Evolutionary conservation across 2,888 invertebrate species (phyloP).

Genomic region (Gisinianus flammeolus): DNA sequence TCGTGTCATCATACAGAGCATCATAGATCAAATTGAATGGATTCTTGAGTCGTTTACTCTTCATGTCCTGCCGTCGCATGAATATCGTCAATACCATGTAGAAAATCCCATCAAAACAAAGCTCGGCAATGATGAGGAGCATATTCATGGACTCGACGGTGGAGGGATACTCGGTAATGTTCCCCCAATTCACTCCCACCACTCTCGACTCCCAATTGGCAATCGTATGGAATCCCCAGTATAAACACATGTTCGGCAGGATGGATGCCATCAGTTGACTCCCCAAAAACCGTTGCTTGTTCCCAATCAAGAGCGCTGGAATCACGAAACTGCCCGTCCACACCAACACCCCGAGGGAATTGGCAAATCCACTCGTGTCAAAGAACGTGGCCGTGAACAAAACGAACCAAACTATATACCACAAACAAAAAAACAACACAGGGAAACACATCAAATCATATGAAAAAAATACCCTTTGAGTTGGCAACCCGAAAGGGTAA

Average conservation of each 20-base stretch:
- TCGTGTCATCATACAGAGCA: conserved; percentile 40
- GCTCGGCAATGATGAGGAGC: conserved; percentile 29
- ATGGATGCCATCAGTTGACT: conserved; percentile 41
- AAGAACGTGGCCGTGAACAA: conserved; percentile 40
- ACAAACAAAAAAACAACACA: no score
- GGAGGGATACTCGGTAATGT: conserved; percentile 35
- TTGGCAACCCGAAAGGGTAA: no score
- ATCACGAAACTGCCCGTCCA: conserved; percentile 39
- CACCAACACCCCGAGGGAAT: conserved; percentile 26
- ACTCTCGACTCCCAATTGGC: conserved; percentile 42
- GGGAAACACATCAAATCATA: no score
- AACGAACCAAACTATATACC: conserved; percentile 43
- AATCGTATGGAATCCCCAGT: conserved; percentile 42
- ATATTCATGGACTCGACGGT: conserved; percentile 39
- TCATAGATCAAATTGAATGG: conserved; percentile 32
- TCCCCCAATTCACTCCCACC: conserved; percentile 32
- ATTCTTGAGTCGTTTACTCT: conserved; percentile 20
- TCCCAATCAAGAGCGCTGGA: conserved; percentile 34
- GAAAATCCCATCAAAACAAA: conserved; percentile 39
- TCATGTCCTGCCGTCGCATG: neutral
- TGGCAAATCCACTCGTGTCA: conserved; percentile 34
- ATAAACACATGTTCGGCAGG: conserved; percentile 42
- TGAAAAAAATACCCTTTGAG: no score
- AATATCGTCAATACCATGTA: conserved; percentile 39
- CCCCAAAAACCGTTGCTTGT: conserved; percentile 38